These are phyloP conservation scores for Spilosoma lubricipeda DNA, from an alignment of 2,888 invertebrate genomes.

Conservation along the genomic window DNA sequence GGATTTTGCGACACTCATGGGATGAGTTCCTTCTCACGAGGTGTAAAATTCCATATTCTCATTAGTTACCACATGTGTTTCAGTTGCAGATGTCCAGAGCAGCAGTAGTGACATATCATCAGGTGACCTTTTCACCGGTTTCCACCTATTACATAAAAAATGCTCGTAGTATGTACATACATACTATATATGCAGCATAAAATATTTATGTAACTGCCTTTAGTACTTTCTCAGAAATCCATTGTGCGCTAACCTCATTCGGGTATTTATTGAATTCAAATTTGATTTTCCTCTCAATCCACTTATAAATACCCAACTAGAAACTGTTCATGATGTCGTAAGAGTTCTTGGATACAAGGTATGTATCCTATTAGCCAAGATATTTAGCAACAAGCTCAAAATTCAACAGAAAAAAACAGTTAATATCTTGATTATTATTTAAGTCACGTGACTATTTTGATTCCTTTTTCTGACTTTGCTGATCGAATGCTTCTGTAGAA, in stretches of 20 bases:
- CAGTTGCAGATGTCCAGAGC: background rate
- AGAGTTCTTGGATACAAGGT: constrained; percentile 12
- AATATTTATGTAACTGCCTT: constrained; percentile 41
- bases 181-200: background rate
- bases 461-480: background rate
- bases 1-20: no score
- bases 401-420: no score
- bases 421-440: background rate
- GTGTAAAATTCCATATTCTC: no score
- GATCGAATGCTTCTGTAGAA: background rate
- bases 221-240: constrained; percentile 22
- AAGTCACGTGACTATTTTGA: background rate
- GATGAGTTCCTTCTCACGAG: no score
- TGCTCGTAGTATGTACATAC: background rate
- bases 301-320: constrained; percentile 5
- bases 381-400: background rate
- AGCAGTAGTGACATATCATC: background rate
- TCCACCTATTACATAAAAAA: background rate
- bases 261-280: constrained; percentile 36
- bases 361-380: background rate
- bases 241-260: constrained; percentile 47
- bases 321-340: constrained; percentile 33
- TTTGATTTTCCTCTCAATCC: constrained; percentile 31
- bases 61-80: no score
- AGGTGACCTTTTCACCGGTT: background rate